Conservation (phyloP, 2,113 vertebrate genomes). For the Lophius piscatorius region DNA sequence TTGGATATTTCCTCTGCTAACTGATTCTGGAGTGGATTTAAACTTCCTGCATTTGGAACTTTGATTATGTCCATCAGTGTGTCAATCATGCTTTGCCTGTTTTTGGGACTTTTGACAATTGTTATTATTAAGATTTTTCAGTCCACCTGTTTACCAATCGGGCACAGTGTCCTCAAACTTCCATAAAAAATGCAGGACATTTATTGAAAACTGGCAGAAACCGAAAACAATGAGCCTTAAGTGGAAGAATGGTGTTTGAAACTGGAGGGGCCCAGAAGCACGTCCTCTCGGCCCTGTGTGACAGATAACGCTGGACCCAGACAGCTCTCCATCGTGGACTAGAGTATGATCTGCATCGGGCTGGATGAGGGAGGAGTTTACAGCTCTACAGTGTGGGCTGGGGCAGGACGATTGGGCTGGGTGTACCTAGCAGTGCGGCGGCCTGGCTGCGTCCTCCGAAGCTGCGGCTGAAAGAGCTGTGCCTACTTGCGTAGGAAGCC, state of each 20-base stretch:
- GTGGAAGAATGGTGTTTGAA: background rate
- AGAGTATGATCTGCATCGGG: slow-evolving; percentile 12
- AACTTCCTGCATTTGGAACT: too few species aligned
- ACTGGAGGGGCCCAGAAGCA: background rate
- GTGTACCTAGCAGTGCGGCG: slow-evolving; percentile 94
- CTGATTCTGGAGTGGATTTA: too few species aligned
- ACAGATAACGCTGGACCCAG: slow-evolving; percentile 15
- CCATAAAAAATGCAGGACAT: background rate
- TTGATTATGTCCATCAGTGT: too few species aligned
- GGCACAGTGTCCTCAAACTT: too few species aligned
- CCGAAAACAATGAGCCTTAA: slow-evolving; percentile 11
- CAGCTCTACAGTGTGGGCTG: slow-evolving; percentile 1
- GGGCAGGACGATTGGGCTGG: slow-evolving; percentile 35
- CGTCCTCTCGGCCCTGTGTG: background rate
- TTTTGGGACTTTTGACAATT: too few species aligned
- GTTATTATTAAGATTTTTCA: too few species aligned
- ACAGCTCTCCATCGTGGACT: background rate
- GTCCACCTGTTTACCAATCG: too few species aligned
- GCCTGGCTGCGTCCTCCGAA: slow-evolving; percentile 99
- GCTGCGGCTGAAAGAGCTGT: slow-evolving; percentile 99
- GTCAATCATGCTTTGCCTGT: too few species aligned
- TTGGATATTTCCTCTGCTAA: too few species aligned
- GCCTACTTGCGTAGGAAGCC: slow-evolving; percentile 97
- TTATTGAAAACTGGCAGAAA: background rate
- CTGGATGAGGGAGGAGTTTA: background rate